A percentile compares a stretch with the other conserved stretches of the same genome.
Evolutionary conservation across 1,140 invertebrate genomes (phyloP).

Genomic region (Leucophenga varia): DNA sequence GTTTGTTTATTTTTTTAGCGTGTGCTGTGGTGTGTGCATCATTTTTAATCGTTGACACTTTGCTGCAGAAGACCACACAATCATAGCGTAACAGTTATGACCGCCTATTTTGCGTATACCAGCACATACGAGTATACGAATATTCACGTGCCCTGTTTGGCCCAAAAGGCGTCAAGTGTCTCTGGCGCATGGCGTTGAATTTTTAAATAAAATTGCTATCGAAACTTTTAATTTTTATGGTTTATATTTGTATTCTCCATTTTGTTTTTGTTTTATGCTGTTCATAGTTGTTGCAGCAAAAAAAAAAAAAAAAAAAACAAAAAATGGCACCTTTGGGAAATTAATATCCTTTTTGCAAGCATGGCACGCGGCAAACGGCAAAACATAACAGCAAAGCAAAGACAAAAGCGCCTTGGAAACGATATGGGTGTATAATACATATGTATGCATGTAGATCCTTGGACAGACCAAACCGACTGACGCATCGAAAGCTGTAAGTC

Average conservation of each 20-base stretch:
- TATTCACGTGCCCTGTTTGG: too few species aligned
- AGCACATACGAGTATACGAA: too few species aligned
- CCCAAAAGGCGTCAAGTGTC: too few species aligned
- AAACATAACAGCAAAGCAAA: slow-evolving; percentile 6
- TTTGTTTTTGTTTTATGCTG: slow-evolving; percentile 32
- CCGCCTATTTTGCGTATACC: too few species aligned
- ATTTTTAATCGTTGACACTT: slow-evolving; percentile 14
- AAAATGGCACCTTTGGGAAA: slow-evolving; percentile 52
- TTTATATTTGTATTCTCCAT: slow-evolving; percentile 36
- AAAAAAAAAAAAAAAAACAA: too few species aligned
- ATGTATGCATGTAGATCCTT: too few species aligned
- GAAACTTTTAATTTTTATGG: slow-evolving; percentile 51
- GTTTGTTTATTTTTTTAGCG: too few species aligned
- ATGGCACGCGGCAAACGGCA: slow-evolving; percentile 24
- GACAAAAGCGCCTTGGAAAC: not conserved
- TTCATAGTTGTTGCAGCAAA: slow-evolving; percentile 46
- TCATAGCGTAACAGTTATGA: too few species aligned
- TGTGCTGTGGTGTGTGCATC: too few species aligned
- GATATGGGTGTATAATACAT: too few species aligned
- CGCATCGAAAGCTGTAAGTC: slow-evolving; percentile 16
- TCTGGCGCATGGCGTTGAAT: slow-evolving; percentile 43
- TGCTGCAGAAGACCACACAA: too few species aligned
- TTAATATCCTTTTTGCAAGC: slow-evolving; percentile 45
- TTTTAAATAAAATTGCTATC: slow-evolving; percentile 53
- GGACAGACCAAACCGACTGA: not conserved